These are phyloP conservation scores for Tipula confusa DNA, from an alignment of 2,888 invertebrate species.

Conservation along the genomic window DNA sequence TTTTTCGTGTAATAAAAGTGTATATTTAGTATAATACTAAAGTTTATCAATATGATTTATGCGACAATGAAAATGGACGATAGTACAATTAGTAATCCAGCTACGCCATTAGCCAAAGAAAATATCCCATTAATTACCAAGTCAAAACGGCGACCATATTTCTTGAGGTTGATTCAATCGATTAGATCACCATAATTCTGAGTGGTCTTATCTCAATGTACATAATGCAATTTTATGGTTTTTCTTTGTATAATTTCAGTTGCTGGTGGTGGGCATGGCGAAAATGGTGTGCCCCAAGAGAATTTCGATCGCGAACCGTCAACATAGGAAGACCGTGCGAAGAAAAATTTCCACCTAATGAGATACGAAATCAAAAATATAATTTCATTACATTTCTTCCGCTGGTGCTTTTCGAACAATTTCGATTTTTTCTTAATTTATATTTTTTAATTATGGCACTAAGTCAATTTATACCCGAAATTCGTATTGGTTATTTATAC, in stretches of 20 bases:
- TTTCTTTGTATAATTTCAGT: constrained; percentile 52
- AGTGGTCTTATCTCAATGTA: background rate
- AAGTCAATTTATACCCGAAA: constrained; percentile 96
- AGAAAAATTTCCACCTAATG: constrained; percentile 89
- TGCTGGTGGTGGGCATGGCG: constrained; percentile 72
- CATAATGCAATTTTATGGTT: constrained; percentile 34
- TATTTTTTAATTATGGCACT: constrained; percentile 98
- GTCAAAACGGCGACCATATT: constrained; percentile 56
- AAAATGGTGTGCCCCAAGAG: constrained; percentile 67
- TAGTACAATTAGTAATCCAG: constrained; percentile 51
- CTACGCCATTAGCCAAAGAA: constrained; percentile 57
- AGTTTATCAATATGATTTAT: background rate
- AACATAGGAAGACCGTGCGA: constrained; percentile 69
- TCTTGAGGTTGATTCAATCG: constrained; percentile 54
- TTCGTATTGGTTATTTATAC: constrained; percentile 94
- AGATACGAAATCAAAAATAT: constrained; percentile 98
- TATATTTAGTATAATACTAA: background rate
- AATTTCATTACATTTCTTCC: constrained; percentile 87
- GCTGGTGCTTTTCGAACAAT: constrained; percentile 94
- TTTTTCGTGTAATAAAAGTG: background rate
- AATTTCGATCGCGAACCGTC: constrained; percentile 71
- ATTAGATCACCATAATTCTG: background rate
- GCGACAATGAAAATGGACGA: constrained; percentile 44
- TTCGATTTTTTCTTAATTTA: constrained; percentile 96
- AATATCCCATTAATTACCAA: constrained; percentile 67